Conservation (phyloP, 2,113 vertebrate genomes). For the Elephas maximus region DNA sequence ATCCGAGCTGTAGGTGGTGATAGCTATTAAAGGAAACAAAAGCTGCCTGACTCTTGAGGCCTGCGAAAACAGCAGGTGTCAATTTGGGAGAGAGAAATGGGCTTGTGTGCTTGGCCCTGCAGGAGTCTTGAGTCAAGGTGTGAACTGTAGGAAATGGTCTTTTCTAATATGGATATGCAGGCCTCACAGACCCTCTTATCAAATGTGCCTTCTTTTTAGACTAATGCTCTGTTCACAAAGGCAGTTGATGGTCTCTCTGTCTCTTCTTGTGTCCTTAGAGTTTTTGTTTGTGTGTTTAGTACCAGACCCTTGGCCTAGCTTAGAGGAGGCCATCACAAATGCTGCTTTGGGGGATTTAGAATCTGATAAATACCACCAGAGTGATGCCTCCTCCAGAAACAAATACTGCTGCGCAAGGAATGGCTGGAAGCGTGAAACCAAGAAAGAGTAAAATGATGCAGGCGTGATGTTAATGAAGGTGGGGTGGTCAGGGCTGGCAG, state of each 20-base stretch:
- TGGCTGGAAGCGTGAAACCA: background rate
- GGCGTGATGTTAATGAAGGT: background rate
- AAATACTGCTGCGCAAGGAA: background rate
- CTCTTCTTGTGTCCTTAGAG: background rate
- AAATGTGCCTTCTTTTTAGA: background rate
- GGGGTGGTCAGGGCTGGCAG: background rate
- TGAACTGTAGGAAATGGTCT: background rate
- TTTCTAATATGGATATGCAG: background rate
- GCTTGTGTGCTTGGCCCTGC: background rate
- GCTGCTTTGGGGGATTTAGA: background rate
- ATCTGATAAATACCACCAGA: background rate
- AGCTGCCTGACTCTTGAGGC: background rate
- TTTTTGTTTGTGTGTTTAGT: background rate
- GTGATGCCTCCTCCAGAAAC: background rate
- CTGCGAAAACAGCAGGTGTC: background rate
- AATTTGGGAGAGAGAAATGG: background rate
- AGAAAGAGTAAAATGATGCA: background rate
- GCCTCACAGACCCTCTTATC: background rate
- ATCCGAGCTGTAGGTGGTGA: background rate
- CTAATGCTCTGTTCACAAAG: background rate
- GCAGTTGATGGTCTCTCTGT: background rate
- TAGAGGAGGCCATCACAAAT: background rate
- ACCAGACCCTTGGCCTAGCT: background rate
- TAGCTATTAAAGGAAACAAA: conserved; percentile 11
- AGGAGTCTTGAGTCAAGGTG: background rate